Percentiles rank a stretch among this genome's conserved stretches.
Conservation (phyloP, 1,140 invertebrate species). For the Berghia stephanieae region DNA sequence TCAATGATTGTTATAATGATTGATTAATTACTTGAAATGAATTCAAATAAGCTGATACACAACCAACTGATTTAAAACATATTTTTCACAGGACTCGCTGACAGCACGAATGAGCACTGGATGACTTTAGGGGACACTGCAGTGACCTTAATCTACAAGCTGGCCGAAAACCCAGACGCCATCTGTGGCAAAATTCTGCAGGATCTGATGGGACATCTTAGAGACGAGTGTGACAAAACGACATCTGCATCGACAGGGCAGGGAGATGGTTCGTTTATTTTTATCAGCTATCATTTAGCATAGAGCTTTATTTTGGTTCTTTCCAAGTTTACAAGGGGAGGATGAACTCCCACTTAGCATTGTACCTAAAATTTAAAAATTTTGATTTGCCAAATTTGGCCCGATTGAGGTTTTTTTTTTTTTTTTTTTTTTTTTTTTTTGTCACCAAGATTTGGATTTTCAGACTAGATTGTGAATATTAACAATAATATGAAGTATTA, state of each 20-base stretch:
- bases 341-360: too few relatives aligned
- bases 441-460: background rate
- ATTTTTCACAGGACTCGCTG: conserved; percentile 47
- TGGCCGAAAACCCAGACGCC: conserved; percentile 69
- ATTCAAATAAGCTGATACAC: too few relatives aligned
- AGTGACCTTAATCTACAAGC: conserved; percentile 73
- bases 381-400: background rate
- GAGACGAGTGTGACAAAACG: too few relatives aligned
- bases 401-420: background rate
- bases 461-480: too few relatives aligned
- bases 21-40: too few relatives aligned
- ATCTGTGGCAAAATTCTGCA: conserved; percentile 66
- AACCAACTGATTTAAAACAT: too few relatives aligned
- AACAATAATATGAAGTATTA: too few relatives aligned
- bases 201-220: conserved; percentile 37
- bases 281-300: background rate
- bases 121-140: conserved; percentile 72
- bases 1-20: too few relatives aligned
- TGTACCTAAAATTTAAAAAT: background rate
- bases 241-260: too few relatives aligned
- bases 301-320: too few relatives aligned
- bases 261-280: too few relatives aligned
- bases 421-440: conserved; percentile 11
- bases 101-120: conserved; percentile 69
- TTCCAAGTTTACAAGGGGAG: too few relatives aligned